Evolutionary conservation across 1,140 invertebrate genomes (phyloP).

Genomic region (Solenopsis invicta): DNA sequence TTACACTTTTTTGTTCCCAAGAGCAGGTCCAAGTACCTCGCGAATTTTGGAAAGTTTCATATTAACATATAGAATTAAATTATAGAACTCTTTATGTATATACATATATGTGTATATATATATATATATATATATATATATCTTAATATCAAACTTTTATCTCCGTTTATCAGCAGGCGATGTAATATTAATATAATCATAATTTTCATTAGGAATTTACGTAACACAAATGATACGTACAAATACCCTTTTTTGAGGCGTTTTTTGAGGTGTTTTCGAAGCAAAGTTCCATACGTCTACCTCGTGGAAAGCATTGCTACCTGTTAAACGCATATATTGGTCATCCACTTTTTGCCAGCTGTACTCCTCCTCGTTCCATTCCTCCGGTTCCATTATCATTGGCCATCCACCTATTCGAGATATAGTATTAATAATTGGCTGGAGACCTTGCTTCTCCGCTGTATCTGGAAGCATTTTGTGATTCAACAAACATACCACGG

Average conservation of each 20-base stretch:
- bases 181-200: not conserved
- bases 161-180: not conserved
- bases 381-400: slow-evolving; percentile 70
- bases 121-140: too few relatives aligned
- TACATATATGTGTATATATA: too few relatives aligned
- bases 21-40: too few relatives aligned
- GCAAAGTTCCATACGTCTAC: not conserved
- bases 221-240: not conserved
- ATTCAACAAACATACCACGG: not conserved
- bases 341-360: slow-evolving; percentile 77
- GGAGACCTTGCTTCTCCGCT: not conserved
- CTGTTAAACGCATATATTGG: slow-evolving; percentile 67
- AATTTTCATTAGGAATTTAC: not conserved
- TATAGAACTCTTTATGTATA: too few relatives aligned
- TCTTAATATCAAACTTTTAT: too few relatives aligned
- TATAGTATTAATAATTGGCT: slow-evolving; percentile 29
- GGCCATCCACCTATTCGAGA: slow-evolving; percentile 77
- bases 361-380: slow-evolving; percentile 70
- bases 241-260: not conserved
- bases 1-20: not conserved
- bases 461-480: not conserved
- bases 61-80: too few relatives aligned
- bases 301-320: slow-evolving; percentile 65
- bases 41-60: too few relatives aligned
- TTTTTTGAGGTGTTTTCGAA: too few relatives aligned